phyloP scores from a whole-genome alignment of 2,888 invertebrate genomes.

The Caenorhabditis sp. region DNA sequence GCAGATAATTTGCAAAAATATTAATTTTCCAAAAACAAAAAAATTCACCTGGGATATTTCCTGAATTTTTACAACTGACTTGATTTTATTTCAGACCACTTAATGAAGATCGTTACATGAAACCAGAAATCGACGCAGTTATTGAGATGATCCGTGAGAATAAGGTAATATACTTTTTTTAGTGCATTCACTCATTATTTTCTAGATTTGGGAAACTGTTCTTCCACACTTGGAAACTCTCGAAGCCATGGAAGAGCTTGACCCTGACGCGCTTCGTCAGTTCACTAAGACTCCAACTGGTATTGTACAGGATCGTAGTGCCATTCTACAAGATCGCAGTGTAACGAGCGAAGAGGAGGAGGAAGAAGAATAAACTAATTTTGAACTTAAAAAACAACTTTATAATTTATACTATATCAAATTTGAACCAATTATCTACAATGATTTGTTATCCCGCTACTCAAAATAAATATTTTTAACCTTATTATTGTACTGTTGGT shows the following conservation, averaged over 20 bases:
- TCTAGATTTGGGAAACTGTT: slow-evolving; percentile 76
- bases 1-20: background rate
- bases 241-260: slow-evolving; percentile 62
- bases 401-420: too few relatives aligned
- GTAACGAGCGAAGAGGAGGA: background rate
- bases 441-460: too few relatives aligned
- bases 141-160: slow-evolving; percentile 74
- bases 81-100: slow-evolving; percentile 74
- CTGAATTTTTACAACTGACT: too few relatives aligned
- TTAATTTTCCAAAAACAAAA: too few relatives aligned
- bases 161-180: slow-evolving; percentile 64
- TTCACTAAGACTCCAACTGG: slow-evolving; percentile 58
- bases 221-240: slow-evolving; percentile 73
- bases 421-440: too few relatives aligned
- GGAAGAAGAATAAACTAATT: background rate
- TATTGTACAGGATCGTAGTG: slow-evolving; percentile 38
- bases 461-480: background rate
- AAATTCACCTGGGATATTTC: too few relatives aligned
- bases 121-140: slow-evolving; percentile 78
- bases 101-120: slow-evolving; percentile 78
- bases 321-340: background rate
- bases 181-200: too few relatives aligned
- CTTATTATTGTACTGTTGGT: background rate
- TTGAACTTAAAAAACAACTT: too few relatives aligned
- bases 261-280: slow-evolving; percentile 68